A percentile compares a stretch with the other conserved stretches of the same genome.
Conservation (phyloP, 1,140 invertebrate genomes). For the Caenorhabditis latens region DNA sequence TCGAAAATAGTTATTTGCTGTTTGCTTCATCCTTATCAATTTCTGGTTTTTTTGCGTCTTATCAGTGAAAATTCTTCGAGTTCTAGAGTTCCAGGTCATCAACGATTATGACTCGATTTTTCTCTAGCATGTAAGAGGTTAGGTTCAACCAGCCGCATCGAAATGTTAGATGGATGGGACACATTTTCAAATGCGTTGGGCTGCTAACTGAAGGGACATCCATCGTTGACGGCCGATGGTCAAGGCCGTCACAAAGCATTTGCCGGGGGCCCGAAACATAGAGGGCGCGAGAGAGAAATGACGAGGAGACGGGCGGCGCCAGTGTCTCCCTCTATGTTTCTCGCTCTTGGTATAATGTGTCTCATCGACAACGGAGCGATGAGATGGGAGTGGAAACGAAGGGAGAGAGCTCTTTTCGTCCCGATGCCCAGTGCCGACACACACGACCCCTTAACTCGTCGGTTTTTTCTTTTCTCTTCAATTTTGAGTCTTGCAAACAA, state of each 20-base stretch:
- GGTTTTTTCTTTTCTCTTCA: not conserved
- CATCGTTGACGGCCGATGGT: not conserved
- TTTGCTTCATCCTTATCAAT: slow-evolving; percentile 3
- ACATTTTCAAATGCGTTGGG: slow-evolving; percentile 11
- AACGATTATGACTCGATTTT: not conserved
- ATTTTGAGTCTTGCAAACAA: slow-evolving; percentile 11
- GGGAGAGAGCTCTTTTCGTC: slow-evolving; percentile 1
- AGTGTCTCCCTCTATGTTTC: slow-evolving; percentile 38
- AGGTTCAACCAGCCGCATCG: not conserved
- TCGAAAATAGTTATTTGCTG: not conserved
- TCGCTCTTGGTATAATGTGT: slow-evolving; percentile 50
- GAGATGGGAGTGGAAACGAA: not conserved
- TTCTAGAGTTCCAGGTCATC: not conserved
- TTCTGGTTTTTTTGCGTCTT: not conserved
- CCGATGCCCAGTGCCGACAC: not conserved
- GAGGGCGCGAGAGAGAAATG: slow-evolving; percentile 11
- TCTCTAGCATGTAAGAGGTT: not conserved
- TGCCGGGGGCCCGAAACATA: not conserved
- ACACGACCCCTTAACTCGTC: slow-evolving; percentile 50
- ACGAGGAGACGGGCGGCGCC: slow-evolving; percentile 44
- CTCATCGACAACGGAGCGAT: slow-evolving; percentile 23
- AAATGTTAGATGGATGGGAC: not conserved
- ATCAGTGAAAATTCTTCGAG: not conserved
- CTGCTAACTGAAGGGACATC: not conserved
- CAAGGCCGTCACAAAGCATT: slow-evolving; percentile 48